Evolutionary conservation across 2,888 invertebrate species (phyloP).

Genomic region (Lomographa bimaculata): DNA sequence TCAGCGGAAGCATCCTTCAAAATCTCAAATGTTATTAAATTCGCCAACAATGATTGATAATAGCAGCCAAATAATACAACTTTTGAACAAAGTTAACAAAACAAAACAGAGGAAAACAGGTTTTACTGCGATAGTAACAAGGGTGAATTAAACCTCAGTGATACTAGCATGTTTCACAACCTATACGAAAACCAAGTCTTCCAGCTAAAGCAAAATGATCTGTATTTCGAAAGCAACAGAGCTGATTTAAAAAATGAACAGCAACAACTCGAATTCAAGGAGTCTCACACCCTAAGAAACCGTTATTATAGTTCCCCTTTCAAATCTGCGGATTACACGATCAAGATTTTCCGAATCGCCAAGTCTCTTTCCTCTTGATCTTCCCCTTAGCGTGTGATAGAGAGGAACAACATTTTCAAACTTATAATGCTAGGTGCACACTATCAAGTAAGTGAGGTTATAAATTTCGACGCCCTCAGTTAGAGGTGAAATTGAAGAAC

Average conservation of each 20-base stretch:
- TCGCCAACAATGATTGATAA: conserved; percentile 67
- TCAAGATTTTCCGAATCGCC: conserved; percentile 36
- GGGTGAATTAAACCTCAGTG: too few species aligned
- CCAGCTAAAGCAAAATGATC: conserved; percentile 13
- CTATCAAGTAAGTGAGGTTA: conserved; percentile 44
- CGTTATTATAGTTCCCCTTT: conserved; percentile 45
- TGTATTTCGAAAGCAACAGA: not conserved
- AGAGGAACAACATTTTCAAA: conserved; percentile 16
- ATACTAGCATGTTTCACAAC: too few species aligned
- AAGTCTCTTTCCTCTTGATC: conserved; percentile 27
- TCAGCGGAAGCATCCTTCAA: conserved; percentile 56
- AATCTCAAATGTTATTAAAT: conserved; percentile 63
- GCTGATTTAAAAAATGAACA: not conserved
- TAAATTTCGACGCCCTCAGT: conserved; percentile 60
- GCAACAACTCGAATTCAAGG: conserved; percentile 1
- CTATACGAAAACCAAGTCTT: too few species aligned
- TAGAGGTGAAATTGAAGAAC: conserved; percentile 41
- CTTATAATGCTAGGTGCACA: conserved; percentile 33
- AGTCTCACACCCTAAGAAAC: conserved; percentile 23
- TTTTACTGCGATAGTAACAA: not conserved
- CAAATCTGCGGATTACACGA: conserved; percentile 43
- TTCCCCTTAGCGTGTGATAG: conserved; percentile 32
- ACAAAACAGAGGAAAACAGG: conserved; percentile 18
- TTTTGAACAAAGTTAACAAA: conserved; percentile 26
- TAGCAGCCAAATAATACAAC: conserved; percentile 38